Conservation (phyloP, 2,888 invertebrate genomes). For the Drosophila tripunctata region DNA sequence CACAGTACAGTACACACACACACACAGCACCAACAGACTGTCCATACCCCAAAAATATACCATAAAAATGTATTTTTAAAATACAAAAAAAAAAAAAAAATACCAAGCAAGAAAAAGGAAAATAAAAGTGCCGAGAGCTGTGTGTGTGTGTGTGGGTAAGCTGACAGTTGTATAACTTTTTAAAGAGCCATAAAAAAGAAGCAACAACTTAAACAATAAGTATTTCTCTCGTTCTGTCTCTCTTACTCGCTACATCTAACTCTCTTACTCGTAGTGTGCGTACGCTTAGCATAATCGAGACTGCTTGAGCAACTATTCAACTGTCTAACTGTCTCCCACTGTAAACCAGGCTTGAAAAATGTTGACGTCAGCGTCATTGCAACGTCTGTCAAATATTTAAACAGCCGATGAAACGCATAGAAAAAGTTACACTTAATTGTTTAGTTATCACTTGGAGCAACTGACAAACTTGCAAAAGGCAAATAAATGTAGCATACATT, state of each 20-base stretch:
- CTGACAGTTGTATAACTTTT: constrained; percentile 52
- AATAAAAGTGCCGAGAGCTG: background rate
- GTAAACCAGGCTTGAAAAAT: constrained; percentile 8
- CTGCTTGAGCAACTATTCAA: constrained; percentile 18
- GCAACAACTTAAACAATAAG: constrained; percentile 41
- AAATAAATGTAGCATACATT: constrained; percentile 46
- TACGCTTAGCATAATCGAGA: constrained; percentile 20
- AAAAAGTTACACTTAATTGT: constrained; percentile 17
- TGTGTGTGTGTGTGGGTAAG: background rate
- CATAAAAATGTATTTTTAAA: constrained; percentile 21
- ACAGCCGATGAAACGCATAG: constrained; percentile 15
- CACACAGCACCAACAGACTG: constrained; percentile 14
- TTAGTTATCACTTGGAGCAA: constrained; percentile 13
- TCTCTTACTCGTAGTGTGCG: background rate
- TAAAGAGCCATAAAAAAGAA: constrained; percentile 53
- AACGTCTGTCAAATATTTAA: constrained; percentile 60
- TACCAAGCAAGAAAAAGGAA: background rate
- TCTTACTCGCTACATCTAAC: background rate
- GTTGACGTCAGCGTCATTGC: background rate
- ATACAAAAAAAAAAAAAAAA: background rate
- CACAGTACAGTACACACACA: too few species aligned
- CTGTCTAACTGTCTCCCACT: constrained; percentile 1
- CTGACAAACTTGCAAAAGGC: constrained; percentile 1
- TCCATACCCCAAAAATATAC: constrained; percentile 52
- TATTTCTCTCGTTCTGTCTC: background rate